These are phyloP conservation scores for Cottus gobio DNA, from an alignment of 2,113 vertebrate species.

Conservation along the genomic window DNA sequence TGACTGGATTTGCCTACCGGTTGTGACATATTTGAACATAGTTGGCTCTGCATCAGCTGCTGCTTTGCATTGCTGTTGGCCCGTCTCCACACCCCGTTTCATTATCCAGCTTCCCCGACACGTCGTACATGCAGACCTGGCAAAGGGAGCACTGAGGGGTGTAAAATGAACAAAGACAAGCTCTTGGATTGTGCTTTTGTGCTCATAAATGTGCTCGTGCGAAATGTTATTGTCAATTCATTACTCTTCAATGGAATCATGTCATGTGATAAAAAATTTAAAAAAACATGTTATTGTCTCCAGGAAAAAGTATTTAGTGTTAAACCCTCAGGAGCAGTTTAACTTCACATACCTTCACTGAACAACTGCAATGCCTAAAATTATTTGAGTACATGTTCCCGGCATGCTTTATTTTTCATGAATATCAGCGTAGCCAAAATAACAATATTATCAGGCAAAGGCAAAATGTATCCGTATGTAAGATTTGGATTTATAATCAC, in stretches of 20 bases:
- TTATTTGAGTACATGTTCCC: not conserved
- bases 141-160: not conserved
- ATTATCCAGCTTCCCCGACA: slow-evolving; percentile 17
- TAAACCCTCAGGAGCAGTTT: slow-evolving; percentile 45
- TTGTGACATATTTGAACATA: slow-evolving; percentile 42
- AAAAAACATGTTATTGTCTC: slow-evolving; percentile 15
- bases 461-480: not conserved
- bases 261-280: slow-evolving; percentile 19
- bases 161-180: slow-evolving; percentile 19
- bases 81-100: slow-evolving; percentile 29
- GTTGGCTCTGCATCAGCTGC: slow-evolving; percentile 14
- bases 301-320: not conserved
- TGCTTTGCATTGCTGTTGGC: not conserved
- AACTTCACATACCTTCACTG: not conserved
- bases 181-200: slow-evolving; percentile 26
- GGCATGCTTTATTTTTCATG: not conserved
- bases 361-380: not conserved
- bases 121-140: slow-evolving; percentile 2
- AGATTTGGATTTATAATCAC: not conserved
- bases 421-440: not conserved
- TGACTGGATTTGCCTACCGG: slow-evolving; percentile 17
- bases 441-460: not conserved
- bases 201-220: slow-evolving; percentile 5
- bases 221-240: not conserved
- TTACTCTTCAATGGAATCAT: not conserved